Conservation (phyloP, 2,888 invertebrate genomes). For the Aethes cnicana region DNA sequence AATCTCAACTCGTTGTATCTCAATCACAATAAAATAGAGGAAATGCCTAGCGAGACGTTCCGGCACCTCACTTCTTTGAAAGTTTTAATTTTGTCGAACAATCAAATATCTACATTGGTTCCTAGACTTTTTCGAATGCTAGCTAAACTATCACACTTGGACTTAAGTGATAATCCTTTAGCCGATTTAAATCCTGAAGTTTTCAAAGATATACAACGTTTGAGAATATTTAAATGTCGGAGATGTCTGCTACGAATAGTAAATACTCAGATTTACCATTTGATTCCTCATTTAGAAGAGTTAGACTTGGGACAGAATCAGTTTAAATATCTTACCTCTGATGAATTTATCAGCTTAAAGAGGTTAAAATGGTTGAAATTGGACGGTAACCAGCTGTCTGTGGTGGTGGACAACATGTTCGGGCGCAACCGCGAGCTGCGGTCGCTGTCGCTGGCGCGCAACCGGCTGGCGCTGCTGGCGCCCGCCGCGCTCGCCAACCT, state of each 20-base stretch:
- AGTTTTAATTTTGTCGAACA: constrained; percentile 85
- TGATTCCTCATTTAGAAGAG: constrained; percentile 87
- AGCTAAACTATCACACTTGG: constrained; percentile 86
- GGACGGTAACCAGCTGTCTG: constrained; percentile 90
- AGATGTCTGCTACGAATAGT: constrained; percentile 87
- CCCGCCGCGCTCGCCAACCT: constrained; percentile 88
- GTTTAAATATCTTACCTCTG: constrained; percentile 87
- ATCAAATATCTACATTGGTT: constrained; percentile 85
- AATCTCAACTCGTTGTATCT: constrained; percentile 87
- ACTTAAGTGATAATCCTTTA: constrained; percentile 89
- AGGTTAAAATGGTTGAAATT: constrained; percentile 84
- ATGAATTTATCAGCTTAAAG: constrained; percentile 87
- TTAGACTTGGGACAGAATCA: constrained; percentile 90
- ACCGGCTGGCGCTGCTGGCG: constrained; percentile 88
- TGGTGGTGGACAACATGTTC: constrained; percentile 88
- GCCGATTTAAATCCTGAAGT: constrained; percentile 89
- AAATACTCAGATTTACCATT: constrained; percentile 90
- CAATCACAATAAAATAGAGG: constrained; percentile 88
- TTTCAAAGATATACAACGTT: constrained; percentile 88
- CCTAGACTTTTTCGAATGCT: constrained; percentile 89
- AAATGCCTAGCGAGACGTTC: constrained; percentile 89
- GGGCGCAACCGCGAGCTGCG: constrained; percentile 79
- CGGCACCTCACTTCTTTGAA: constrained; percentile 87
- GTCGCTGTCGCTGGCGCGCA: constrained; percentile 84
- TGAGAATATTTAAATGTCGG: constrained; percentile 87